Percentiles rank a stretch among this genome's conserved stretches.
Evolutionary conservation across 2,113 vertebrate species (phyloP).

Genomic region (Ciconia maguari): DNA sequence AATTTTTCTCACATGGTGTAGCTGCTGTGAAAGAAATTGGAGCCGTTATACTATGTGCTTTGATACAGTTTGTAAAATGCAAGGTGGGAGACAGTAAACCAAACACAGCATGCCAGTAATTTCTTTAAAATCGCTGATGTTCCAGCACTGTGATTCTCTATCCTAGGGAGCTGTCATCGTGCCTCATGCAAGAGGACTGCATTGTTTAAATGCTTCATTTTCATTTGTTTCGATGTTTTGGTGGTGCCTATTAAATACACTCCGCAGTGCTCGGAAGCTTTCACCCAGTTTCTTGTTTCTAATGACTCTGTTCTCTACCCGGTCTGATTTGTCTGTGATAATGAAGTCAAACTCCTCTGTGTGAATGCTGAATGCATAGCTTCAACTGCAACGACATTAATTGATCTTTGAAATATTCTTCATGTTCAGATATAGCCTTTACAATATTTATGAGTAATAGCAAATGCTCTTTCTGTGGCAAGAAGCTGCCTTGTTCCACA

Average conservation of each 20-base stretch:
- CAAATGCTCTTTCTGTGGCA: background rate
- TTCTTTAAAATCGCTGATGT: conserved; percentile 59
- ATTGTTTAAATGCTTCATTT: background rate
- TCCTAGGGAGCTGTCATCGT: conserved; percentile 1
- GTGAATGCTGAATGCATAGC: rapidly evolving
- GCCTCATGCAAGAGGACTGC: background rate
- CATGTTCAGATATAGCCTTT: background rate
- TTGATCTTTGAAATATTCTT: background rate
- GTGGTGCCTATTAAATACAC: background rate
- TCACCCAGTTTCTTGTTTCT: background rate
- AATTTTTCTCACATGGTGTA: conserved; percentile 62
- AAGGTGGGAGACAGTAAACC: conserved; percentile 67
- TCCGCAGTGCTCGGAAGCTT: background rate
- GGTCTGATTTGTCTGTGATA: background rate
- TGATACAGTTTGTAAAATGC: conserved; percentile 71
- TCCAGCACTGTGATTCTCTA: background rate
- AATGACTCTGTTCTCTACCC: background rate
- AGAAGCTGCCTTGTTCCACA: background rate
- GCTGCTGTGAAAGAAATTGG: conserved; percentile 74
- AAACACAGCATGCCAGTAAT: conserved; percentile 68
- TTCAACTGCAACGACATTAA: background rate
- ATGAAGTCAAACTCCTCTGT: background rate
- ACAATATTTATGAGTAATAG: background rate
- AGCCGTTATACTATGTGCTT: conserved; percentile 65
- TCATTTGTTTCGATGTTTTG: background rate